phyloP scores from a whole-genome alignment of 2,888 invertebrate genomes.

The Heliconius ethilla region DNA sequence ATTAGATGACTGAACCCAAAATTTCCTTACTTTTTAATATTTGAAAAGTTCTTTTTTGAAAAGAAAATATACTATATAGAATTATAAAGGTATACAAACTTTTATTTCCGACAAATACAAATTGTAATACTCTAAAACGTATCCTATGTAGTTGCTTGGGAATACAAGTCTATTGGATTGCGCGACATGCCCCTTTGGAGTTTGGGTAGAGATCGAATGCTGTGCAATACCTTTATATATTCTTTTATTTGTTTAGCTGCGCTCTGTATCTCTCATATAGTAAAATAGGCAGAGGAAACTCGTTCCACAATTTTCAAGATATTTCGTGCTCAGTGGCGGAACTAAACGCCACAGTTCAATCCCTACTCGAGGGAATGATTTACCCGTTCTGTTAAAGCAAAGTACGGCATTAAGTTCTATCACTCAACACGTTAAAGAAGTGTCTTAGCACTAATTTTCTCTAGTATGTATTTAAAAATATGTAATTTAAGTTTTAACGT shows the following conservation, averaged over 20 bases:
- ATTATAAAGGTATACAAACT: neutral
- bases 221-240: neutral
- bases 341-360: too few species aligned
- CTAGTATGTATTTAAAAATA: too few species aligned
- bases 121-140: slow-evolving; percentile 27
- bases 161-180: slow-evolving; percentile 31
- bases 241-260: neutral
- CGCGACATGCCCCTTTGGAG: slow-evolving; percentile 22
- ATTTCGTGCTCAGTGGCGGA: too few species aligned
- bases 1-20: neutral
- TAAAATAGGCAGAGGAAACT: neutral
- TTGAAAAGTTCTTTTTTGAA: neutral
- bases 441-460: too few species aligned
- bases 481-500: too few species aligned
- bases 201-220: slow-evolving; percentile 9
- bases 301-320: neutral
- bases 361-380: too few species aligned
- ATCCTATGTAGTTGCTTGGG: slow-evolving; percentile 25
- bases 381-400: too few species aligned
- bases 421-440: too few species aligned
- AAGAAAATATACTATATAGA: neutral
- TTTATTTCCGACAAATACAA: neutral
- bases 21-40: neutral
- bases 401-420: too few species aligned
- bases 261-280: neutral